Percentiles rank a stretch among this genome's conserved stretches.
phyloP scores from a whole-genome alignment of 2,113 vertebrate species.

The Ictalurus furcatus region DNA sequence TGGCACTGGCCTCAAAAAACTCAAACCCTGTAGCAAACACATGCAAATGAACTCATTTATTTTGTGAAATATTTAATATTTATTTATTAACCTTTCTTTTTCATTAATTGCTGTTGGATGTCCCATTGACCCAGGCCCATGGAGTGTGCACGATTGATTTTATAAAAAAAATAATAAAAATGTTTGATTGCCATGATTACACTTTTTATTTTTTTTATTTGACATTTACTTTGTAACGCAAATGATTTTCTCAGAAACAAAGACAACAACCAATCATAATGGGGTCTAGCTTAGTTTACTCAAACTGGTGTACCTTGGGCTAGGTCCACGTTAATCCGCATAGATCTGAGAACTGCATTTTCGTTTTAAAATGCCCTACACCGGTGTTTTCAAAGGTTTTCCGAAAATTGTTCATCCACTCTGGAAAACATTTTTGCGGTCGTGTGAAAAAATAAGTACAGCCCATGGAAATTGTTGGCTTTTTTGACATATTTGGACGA shows the following conservation, averaged over 20 bases:
- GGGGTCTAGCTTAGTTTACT: neutral
- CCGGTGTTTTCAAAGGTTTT: no score
- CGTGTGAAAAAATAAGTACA: no score
- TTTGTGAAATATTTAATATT: no score
- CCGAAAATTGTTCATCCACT: no score
- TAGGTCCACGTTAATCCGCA: no score
- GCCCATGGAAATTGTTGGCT: no score
- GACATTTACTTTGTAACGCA: neutral
- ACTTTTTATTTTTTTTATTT: neutral
- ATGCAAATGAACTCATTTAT: neutral
- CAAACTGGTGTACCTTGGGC: neutral
- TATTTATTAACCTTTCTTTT: neutral
- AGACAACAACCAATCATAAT: neutral
- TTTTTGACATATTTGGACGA: no score
- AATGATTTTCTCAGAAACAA: neutral
- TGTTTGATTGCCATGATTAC: neutral
- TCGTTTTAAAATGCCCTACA: no score
- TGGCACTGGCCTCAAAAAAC: slow-evolving; percentile 95
- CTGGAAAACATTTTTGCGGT: no score
- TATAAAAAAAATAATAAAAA: neutral
- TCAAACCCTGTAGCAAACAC: slow-evolving; percentile 82
- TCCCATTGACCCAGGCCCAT: neutral
- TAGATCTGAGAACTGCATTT: no score
- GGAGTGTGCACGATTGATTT: neutral
- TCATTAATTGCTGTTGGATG: neutral